These are phyloP conservation scores for Empidonax alnorum DNA, from an alignment of 2,113 vertebrate species.

Conservation along the genomic window DNA sequence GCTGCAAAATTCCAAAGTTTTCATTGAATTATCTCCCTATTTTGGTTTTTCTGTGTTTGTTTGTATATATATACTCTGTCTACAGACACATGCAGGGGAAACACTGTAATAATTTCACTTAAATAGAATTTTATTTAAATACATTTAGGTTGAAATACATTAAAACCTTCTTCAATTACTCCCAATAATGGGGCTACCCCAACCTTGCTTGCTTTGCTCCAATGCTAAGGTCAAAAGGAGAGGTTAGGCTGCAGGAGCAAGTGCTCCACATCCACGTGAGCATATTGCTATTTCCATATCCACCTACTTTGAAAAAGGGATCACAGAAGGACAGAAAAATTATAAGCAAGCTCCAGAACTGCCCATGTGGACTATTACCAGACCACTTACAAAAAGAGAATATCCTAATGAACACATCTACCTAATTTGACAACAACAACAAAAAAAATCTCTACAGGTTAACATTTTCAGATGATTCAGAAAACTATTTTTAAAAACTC, in stretches of 20 bases:
- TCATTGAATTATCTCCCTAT: not conserved
- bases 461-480: not conserved
- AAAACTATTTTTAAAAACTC: not conserved
- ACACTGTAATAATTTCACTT: not conserved
- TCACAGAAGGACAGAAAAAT: not conserved
- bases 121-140: not conserved
- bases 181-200: not conserved
- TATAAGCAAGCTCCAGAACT: not conserved
- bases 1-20: not conserved
- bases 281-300: not conserved
- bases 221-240: not conserved
- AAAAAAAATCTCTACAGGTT: not conserved
- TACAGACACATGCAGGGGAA: not conserved
- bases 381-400: not conserved
- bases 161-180: not conserved
- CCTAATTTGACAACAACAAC: not conserved
- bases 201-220: not conserved
- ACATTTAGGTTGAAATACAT: not conserved
- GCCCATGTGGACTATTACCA: not conserved
- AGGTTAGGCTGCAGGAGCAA: not conserved
- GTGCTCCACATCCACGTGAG: fast-evolving
- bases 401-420: not conserved
- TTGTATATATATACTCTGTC: not conserved
- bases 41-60: not conserved
- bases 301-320: not conserved